phyloP scores from a whole-genome alignment of 64 coral and sea anemone genomes.

The Montipora foliosa region DNA sequence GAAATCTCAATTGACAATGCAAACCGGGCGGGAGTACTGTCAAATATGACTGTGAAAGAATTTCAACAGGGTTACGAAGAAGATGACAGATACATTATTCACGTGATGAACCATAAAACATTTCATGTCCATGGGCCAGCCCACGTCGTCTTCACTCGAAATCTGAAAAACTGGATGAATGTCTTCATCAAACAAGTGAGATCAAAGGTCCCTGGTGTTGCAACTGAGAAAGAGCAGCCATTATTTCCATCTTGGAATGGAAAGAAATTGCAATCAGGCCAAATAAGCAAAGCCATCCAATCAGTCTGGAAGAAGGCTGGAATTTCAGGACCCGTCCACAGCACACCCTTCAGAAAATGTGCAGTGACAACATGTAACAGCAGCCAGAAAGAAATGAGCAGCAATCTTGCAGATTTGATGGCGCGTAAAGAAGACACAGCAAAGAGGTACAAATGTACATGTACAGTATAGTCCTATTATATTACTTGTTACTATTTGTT shows the following conservation, averaged over 20 bases:
- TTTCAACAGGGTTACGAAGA: background rate
- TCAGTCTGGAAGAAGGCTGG: constrained; percentile 73
- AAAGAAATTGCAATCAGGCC: constrained; percentile 58
- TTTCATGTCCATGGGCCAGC: background rate
- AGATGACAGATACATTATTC: background rate
- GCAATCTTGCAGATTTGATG: constrained; percentile 61
- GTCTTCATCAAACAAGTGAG: background rate
- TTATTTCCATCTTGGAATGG: constrained; percentile 79
- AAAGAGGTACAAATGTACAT: background rate
- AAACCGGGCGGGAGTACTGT: background rate
- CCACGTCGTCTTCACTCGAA: background rate
- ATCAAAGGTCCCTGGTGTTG: background rate
- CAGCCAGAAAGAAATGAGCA: constrained; percentile 29
- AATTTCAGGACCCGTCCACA: constrained; percentile 24
- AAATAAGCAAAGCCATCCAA: constrained; percentile 72
- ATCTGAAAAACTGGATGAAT: constrained; percentile 13
- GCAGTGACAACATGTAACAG: constrained; percentile 55
- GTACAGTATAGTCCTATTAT: no score
- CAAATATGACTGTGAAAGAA: constrained; percentile 14
- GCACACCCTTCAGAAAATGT: constrained; percentile 70
- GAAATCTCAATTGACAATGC: constrained; percentile 8
- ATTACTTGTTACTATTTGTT: no score
- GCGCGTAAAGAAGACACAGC: constrained; percentile 70
- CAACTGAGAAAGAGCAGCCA: background rate
- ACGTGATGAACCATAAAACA: background rate